Base-by-base conservation (phyloP, 2,113 vertebrate genomes). In the Perca flavescens region DNA sequence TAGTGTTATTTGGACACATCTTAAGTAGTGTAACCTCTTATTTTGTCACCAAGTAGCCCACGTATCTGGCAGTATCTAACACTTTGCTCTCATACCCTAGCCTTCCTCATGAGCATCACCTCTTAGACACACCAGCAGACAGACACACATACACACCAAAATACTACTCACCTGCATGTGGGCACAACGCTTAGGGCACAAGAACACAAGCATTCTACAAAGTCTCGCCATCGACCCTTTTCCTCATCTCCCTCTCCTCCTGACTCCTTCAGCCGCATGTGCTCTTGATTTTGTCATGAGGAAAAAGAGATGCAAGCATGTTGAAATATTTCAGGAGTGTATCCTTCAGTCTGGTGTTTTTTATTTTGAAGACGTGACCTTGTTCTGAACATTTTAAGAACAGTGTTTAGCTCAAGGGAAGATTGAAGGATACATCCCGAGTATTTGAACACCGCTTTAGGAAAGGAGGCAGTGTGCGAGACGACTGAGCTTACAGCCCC, bases 111-210 rank as follows among this genome's bases (percentile, higher is more conserved):
- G 72, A 86, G 89, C 93, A 90, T 93, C 92, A 93, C 92, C 67
- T 91, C 79, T 84, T 92, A 93, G 90, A 91, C 88, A 93, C 93
- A 89, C 79, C 76, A 89, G 89, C 89, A 91, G 85, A 89, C 84
- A 92, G 56, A 91, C 68, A 92, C 82, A 86, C 77, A 89, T 60
- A 92, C 5, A 94, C 90, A 92, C 90, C 77, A 81, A 91, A 86
- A 88, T 88, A 91, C 77, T 88, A 88, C 93, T 94, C 94, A 95
- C 94, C 90, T 96, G 95, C 95, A 96, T 96, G 95, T 95, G 93
- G 90, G 90, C 95, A 95, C 94, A 92, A 88, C 73, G 94, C 94
- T 94, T 94, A 92, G 90, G 92, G 92, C 91, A 94, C 95, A 84
- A 92, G 76, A 90, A 92, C 94, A 93, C 92, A 87, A 83, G 89